Evolutionary conservation across 1,140 invertebrate species (phyloP).

Genomic region (Meloidogyne floridensis): DNA sequence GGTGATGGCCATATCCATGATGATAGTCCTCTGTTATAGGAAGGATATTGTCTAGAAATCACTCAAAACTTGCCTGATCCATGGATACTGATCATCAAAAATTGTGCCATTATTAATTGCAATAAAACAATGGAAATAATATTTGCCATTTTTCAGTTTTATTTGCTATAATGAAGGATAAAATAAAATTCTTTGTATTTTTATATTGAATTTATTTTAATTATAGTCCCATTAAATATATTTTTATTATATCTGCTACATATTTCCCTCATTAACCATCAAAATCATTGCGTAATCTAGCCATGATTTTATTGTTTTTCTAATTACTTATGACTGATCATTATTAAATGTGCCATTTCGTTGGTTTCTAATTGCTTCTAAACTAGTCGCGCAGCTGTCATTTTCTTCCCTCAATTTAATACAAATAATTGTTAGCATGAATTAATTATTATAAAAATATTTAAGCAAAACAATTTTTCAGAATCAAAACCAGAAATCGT

Average conservation of each 20-base stretch:
- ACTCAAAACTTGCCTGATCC: neutral
- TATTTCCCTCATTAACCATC: too few species aligned
- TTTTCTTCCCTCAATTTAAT: neutral
- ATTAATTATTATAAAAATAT: slow-evolving; percentile 11
- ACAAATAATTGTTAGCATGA: neutral
- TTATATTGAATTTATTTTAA: neutral
- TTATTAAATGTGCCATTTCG: neutral
- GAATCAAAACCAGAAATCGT: slow-evolving; percentile 70
- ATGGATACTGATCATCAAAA: neutral
- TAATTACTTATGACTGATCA: neutral
- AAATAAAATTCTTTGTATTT: neutral
- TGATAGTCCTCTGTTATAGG: neutral
- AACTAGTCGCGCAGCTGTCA: neutral
- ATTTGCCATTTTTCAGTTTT: neutral
- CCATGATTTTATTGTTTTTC: too few species aligned
- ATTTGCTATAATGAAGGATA: neutral
- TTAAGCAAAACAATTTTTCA: slow-evolving; percentile 25
- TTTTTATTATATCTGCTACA: too few species aligned
- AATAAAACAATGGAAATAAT: slow-evolving; percentile 8
- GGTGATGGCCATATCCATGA: slow-evolving; percentile 24
- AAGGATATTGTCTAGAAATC: slow-evolving; percentile 3
- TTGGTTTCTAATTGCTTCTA: neutral
- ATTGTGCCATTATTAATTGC: neutral
- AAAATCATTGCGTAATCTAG: neutral
- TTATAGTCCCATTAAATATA: too few species aligned